Evolutionary conservation across 1,140 invertebrate species (phyloP).

Genomic region (Ptiloglossa arizonensis): DNA sequence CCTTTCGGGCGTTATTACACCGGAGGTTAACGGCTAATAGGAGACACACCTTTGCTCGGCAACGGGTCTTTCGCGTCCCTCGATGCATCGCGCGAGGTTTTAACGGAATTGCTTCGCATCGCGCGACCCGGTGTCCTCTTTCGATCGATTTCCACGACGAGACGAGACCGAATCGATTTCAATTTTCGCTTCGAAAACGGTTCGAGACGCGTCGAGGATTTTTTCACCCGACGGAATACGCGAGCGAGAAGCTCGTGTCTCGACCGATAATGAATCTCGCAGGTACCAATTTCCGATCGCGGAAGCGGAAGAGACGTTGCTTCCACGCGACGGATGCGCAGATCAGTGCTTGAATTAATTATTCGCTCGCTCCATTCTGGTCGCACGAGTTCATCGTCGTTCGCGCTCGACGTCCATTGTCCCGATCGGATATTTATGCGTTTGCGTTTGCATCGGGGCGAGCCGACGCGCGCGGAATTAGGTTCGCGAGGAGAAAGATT

Average conservation of each 20-base stretch:
- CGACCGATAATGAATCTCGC: background rate
- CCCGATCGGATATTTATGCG: background rate
- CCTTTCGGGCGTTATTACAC: constrained; percentile 53
- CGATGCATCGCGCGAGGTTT: background rate
- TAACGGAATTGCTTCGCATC: constrained; percentile 40
- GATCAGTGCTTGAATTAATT: constrained; percentile 36
- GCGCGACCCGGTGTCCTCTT: constrained; percentile 1
- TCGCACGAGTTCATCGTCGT: background rate
- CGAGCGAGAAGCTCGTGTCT: background rate
- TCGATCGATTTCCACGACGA: background rate
- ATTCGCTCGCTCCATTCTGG: constrained; percentile 4
- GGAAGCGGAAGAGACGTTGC: constrained; percentile 25
- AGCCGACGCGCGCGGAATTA: too few relatives aligned
- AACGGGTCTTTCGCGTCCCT: constrained; percentile 11
- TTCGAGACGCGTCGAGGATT: background rate
- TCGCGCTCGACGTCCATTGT: too few relatives aligned
- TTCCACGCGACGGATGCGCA: constrained; percentile 7
- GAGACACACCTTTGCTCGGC: constrained; percentile 41
- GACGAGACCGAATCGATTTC: background rate
- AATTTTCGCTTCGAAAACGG: background rate
- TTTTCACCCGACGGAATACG: background rate
- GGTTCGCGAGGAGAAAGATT: too few relatives aligned
- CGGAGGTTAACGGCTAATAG: constrained; percentile 35
- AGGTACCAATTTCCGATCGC: background rate
- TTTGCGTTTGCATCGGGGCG: too few relatives aligned